Conservation (phyloP, 2,113 vertebrate species). For the Neolamprologus modestus region DNA sequence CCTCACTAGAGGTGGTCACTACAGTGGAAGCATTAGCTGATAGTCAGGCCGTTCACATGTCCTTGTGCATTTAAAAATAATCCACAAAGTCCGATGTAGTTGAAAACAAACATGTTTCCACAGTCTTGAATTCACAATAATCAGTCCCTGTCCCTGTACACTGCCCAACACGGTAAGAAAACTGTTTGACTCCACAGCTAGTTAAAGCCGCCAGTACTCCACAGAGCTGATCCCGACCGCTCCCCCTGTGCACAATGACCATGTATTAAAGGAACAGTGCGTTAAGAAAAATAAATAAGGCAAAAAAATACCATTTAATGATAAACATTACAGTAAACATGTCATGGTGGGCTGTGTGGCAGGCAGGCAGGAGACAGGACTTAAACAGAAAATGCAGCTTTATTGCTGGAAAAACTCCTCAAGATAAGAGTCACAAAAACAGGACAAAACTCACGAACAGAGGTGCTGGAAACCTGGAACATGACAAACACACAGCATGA, state of each 20-base stretch:
- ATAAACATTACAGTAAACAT: background rate
- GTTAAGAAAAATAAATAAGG: background rate
- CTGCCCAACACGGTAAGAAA: background rate
- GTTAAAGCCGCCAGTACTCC: background rate
- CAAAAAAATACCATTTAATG: background rate
- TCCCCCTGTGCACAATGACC: background rate
- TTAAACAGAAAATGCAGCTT: background rate
- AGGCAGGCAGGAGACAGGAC: background rate
- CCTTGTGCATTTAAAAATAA: background rate
- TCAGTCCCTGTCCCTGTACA: background rate
- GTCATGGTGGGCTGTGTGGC: background rate
- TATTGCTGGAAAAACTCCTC: background rate
- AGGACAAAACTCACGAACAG: background rate
- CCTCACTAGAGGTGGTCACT: background rate
- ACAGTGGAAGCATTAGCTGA: background rate
- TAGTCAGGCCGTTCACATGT: background rate
- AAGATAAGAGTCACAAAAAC: background rate
- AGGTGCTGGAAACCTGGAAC: background rate
- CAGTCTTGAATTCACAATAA: background rate
- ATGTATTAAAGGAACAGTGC: background rate
- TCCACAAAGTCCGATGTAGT: background rate
- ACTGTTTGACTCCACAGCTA: background rate
- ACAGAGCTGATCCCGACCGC: background rate
- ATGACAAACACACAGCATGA: background rate
- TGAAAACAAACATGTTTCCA: background rate